Evolutionary conservation across 1,140 invertebrate genomes (phyloP).

Genomic region (Mercenaria mercenaria): DNA sequence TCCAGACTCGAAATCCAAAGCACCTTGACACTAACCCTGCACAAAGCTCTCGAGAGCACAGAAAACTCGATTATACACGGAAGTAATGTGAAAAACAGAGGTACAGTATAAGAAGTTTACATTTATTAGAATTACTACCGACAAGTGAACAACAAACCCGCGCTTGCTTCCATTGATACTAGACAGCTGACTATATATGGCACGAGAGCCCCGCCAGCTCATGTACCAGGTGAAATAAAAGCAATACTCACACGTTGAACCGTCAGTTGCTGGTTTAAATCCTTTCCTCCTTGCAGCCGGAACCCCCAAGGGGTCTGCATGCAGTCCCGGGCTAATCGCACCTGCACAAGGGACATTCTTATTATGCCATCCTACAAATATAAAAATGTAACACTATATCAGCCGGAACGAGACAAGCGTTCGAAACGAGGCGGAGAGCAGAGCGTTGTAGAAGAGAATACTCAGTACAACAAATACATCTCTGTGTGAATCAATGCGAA

Average conservation of each 20-base stretch:
- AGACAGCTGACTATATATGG: constrained; percentile 58
- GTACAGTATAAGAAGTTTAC: constrained; percentile 5
- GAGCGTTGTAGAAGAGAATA: neutral
- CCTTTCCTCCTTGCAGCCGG: constrained; percentile 95
- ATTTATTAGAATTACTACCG: constrained; percentile 4
- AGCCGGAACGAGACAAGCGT: constrained; percentile 41
- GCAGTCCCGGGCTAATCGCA: constrained; percentile 90
- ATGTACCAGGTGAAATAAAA: constrained; percentile 10
- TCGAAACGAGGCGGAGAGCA: constrained; percentile 54
- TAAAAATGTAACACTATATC: constrained; percentile 64
- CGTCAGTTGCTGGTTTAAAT: constrained; percentile 94
- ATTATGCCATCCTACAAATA: constrained; percentile 62
- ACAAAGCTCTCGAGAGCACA: neutral
- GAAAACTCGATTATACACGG: neutral
- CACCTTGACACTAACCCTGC: constrained; percentile 32
- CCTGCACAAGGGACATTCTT: constrained; percentile 71
- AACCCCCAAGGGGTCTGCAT: constrained; percentile 95
- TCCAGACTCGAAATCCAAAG: neutral
- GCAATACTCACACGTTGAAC: constrained; percentile 93
- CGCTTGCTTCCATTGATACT: neutral
- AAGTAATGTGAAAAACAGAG: constrained; percentile 24
- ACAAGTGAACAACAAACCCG: neutral
- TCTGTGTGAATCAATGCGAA: neutral
- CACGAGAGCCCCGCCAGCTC: neutral
- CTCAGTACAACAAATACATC: neutral